Evolutionary conservation across 23 tunicate genomes (phyloP), one percentile per base, ranked within the genome.

Genomic region (Halocynthia aurantium): DNA sequence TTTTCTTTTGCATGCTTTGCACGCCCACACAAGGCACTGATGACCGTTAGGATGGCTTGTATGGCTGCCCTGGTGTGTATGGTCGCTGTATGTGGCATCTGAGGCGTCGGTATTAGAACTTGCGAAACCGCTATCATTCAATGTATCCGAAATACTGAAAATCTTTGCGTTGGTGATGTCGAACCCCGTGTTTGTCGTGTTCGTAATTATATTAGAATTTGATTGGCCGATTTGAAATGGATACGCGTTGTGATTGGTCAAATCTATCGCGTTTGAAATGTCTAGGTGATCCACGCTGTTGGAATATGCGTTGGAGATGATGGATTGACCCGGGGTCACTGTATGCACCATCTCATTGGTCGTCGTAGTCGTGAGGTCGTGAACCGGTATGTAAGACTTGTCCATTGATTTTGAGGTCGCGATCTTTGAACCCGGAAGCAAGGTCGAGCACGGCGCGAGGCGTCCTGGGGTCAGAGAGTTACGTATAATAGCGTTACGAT

Each of bases 1-100:
- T 22, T 80, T 88, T 9, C 91, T 75, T 73, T 91, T 91, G 78
- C 97, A 91, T 11, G 97, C 97, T 69, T 91, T 91, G 71, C 97
- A 91, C 58, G 97, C 97, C 97, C 97, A 91, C 22, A 65, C 81
- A 31, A 91, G 68, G 77, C 97, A 91, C 20, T 91, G 82, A 63
- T 91, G 97, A 6, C 91, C 91, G 81, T 81, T 81, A 6, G 91
- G 97, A 53, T 91, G 91, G 56, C 88, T 73, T 17, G 91, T 85
- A 76, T 91, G 97, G 53, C 78, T 74, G 5, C 78, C 78, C 5
- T 67, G 72, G 21, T 44, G 55, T 6, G 56, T 20, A 53, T 54
- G 55, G 56, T 74, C 78, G 50, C 22, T 18, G 22, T 53, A 17
- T 2, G 78, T 20, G 11, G 56, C 19, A 65, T 11, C 19, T 5